Base-by-base conservation (phyloP, 2,888 invertebrate genomes). In the Zonitis immaculata region DNA sequence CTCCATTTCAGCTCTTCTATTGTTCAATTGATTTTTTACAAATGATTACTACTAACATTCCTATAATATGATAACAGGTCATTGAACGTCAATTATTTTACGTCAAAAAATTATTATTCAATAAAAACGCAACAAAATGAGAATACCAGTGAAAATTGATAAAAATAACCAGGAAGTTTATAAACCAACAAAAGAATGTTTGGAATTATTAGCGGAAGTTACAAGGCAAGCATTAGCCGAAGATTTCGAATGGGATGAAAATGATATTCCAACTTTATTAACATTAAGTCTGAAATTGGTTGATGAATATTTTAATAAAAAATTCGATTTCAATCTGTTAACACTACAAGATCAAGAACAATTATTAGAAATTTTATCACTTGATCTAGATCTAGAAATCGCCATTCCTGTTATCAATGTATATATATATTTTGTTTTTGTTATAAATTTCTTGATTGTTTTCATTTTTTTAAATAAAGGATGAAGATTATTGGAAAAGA, bases 401-500 rank as follows among this genome's bases (percentile, higher is more conserved):
- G 79, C 79, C 35, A 79, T 84, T 3, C 81, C 80, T 2, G 61
- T 76, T 12, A 81, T 84, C 32, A 75, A 77, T 69, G 82, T 80
- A 66, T 60, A 61, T 52, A 7, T 46, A n/a, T n/a, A n/a, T n/a
- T n/a, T n/a, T n/a, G n/a, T n/a, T n/a, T n/a, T n/a, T n/a, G n/a
- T n/a, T n/a, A n/a, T n/a, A n/a, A n/a, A n/a, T n/a, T n/a, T n/a
- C n/a, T n/a, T n/a, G n/a, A n/a, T n/a, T n/a, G n/a, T n/a, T n/a
- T n/a, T n/a, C n/a, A n/a, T n/a, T n/a, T n/a, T n/a, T n/a, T n/a
- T n/a, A n/a, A n/a, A n/a, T n/a, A n/a, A n/a, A 67, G 75, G 78
- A 84, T 59, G 85, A 86, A 65, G 78, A 80, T 69, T 87, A 84
- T 70, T 87, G 87, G 86, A 76, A 82, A 66, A 77, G 84, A 48